Conservation (phyloP, 1,140 invertebrate species). For the Cyrtorhinus lividipennis region DNA sequence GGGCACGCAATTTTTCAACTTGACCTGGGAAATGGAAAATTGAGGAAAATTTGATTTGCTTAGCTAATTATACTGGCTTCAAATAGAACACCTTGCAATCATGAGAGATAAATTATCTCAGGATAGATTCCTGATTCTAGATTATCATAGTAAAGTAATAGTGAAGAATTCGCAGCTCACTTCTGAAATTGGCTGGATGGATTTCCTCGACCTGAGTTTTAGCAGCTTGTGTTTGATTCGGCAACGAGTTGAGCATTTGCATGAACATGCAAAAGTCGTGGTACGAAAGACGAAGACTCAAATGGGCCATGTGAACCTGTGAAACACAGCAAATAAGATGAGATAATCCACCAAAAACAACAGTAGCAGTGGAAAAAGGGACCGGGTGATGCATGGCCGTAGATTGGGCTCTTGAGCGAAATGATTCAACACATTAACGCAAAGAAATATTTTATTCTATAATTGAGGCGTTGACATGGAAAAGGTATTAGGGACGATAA, state of each 20-base stretch:
- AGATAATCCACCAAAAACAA: neutral
- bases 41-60: neutral
- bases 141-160: too few relatives aligned
- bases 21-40: conserved; percentile 28
- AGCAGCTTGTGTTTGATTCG: conserved; percentile 53
- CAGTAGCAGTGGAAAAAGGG: neutral
- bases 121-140: too few relatives aligned
- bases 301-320: conserved; percentile 45
- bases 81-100: too few relatives aligned
- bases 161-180: too few relatives aligned
- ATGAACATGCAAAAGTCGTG: conserved; percentile 86
- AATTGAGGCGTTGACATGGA: too few relatives aligned
- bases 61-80: too few relatives aligned
- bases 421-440: neutral
- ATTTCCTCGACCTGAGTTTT: conserved; percentile 25
- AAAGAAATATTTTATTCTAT: too few relatives aligned
- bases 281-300: conserved; percentile 80
- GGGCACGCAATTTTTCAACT: conserved; percentile 41
- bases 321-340: conserved; percentile 23
- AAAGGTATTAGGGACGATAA: too few relatives aligned
- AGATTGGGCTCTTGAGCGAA: neutral
- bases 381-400: neutral
- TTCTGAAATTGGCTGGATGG: conserved; percentile 30
- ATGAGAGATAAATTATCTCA: too few relatives aligned
- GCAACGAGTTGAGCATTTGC: conserved; percentile 72